Evolutionary conservation across 2,113 vertebrate species (phyloP).

Genomic region (Oryzias javanicus): DNA sequence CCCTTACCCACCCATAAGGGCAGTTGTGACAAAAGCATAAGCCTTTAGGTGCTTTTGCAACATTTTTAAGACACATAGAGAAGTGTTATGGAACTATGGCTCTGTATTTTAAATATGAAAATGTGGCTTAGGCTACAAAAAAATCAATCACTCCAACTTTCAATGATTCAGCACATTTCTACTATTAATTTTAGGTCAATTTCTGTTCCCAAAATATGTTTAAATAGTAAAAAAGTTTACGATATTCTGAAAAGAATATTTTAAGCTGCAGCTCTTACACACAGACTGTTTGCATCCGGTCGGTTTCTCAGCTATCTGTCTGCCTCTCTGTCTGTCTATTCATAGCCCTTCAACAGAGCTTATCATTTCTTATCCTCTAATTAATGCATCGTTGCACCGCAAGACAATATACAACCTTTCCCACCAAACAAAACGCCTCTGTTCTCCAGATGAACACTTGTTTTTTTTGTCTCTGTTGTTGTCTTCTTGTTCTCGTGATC

Average conservation of each 20-base stretch:
- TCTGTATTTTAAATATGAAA: background rate
- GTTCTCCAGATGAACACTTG: conserved; percentile 29
- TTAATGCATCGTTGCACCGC: conserved; percentile 49
- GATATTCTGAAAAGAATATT: background rate
- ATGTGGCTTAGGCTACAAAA: background rate
- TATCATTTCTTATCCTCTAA: conserved; percentile 56
- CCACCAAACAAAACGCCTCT: conserved; percentile 43
- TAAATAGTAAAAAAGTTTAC: background rate
- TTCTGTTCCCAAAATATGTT: too few relatives aligned
- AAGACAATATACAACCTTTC: conserved; percentile 51
- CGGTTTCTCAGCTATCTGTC: conserved; percentile 39
- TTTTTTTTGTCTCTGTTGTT: conserved; percentile 27
- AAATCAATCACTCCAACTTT: too few relatives aligned
- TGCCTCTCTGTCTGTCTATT: conserved; percentile 48
- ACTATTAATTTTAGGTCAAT: too few relatives aligned
- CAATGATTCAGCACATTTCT: too few relatives aligned
- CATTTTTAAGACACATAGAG: too few relatives aligned
- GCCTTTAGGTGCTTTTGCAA: too few relatives aligned
- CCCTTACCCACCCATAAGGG: too few relatives aligned
- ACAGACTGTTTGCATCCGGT: conserved; percentile 12
- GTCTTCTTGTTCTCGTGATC: conserved; percentile 16
- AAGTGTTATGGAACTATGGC: too few relatives aligned
- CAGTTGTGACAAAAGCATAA: too few relatives aligned
- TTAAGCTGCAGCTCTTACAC: background rate
- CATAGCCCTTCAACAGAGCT: conserved; percentile 28